phyloP scores from a whole-genome alignment of 2,888 invertebrate species.

The Branchellion lobata region DNA sequence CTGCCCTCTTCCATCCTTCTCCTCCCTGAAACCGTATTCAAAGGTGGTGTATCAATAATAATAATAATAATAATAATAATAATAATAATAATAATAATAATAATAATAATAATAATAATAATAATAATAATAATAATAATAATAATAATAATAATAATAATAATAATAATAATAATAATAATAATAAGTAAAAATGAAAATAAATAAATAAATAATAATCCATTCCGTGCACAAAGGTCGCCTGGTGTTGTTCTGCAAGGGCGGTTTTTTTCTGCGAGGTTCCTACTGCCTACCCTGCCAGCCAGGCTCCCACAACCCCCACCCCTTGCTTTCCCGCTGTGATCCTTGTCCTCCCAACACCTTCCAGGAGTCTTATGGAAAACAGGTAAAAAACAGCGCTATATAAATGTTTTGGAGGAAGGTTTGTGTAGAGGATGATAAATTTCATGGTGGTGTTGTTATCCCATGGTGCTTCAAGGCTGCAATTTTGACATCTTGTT shows the following conservation, averaged over 20 bases:
- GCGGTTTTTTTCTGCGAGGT: background rate
- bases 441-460: too few species aligned
- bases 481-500: too few species aligned
- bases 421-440: too few species aligned
- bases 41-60: background rate
- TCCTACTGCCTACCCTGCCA: conserved; percentile 16
- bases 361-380: conserved; percentile 30
- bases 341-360: conserved; percentile 27
- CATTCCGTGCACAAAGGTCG: too few species aligned
- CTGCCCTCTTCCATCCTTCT: background rate
- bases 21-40: conserved; percentile 5
- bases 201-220: too few species aligned
- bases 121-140: background rate
- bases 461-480: too few species aligned
- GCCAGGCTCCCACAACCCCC: conserved; percentile 25
- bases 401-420: background rate
- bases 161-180: background rate
- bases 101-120: background rate
- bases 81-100: background rate
- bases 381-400: background rate
- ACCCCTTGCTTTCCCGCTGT: background rate
- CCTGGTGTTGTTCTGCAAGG: background rate
- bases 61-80: background rate
- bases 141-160: background rate
- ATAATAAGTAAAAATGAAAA: too few species aligned